Base-by-base conservation (phyloP, 2,113 vertebrate species). In the Furnarius figulus region DNA sequence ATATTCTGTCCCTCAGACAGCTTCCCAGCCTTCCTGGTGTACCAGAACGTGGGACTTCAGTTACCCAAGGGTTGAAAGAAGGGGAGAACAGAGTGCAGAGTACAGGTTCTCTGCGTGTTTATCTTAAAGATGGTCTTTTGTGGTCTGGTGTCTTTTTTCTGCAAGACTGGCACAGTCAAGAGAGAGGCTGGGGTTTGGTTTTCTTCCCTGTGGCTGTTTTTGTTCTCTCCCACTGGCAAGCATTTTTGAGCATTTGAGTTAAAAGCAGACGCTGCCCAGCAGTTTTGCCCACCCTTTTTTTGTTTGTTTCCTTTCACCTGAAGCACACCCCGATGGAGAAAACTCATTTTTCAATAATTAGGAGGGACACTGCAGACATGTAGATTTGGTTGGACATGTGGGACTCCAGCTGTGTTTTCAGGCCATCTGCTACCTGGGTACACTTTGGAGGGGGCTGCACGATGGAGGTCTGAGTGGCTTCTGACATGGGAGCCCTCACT, bases 1-100 rank as follows among this genome's bases (percentile, higher is more conserved):
- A 39, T 47, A 67, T 24, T 89, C 71, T 62, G 78, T 58, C 73
- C 80, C 66, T 87, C 59, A 73, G 82, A 14, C 85, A 93, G 49
- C 30, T 85, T 82, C 55, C 62, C 53, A 74, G 78, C 46, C 46
- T 52, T 66, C 17, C 50, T 4, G 11, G 37, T 35, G 12, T 24
- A 42, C 58, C 61, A 44, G 63, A 61, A 75, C 61, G 24, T 3
- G 53, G 71, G 67, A 58, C 52, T 85, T 78, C 16, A 68, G 70
- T 44, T 47, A 76, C 31, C 14, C 58, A 42, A 5, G 67, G 59
- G 82, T 6, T 46, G 42, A 50, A 70, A 42, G 62, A 59, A 79
- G 8, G 21, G 66, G 40, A 70, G 8, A 70, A 55, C 35, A 42
- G 18, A 2, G 0, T 7, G 5, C 20, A 63, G 37, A 33, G 13